Conservation (phyloP, 2,797 vertebrate genomes). For the Rhinoraja longicauda region DNA sequence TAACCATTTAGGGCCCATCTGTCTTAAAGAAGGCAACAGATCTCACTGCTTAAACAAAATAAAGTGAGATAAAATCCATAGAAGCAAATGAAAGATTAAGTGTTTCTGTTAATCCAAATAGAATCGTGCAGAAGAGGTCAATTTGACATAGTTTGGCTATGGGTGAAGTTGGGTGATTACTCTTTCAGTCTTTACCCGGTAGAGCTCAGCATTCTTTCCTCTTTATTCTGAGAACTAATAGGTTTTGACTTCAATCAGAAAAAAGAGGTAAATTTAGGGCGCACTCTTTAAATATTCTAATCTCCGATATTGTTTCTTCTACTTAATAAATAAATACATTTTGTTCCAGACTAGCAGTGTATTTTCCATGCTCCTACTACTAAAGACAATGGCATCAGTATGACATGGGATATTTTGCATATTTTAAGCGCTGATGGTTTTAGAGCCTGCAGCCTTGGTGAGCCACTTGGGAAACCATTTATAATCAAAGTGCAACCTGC, state of each 20-base stretch:
- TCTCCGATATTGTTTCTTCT: not conserved
- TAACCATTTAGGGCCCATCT: not conserved
- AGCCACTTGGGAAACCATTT: not conserved
- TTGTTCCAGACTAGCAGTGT: not conserved
- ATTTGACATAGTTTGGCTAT: not conserved
- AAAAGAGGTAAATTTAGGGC: not conserved
- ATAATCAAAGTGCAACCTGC: slow-evolving; percentile 28
- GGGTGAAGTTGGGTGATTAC: not conserved
- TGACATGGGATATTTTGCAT: not conserved
- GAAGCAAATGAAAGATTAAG: not conserved
- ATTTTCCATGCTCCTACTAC: not conserved
- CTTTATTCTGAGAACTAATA: not conserved
- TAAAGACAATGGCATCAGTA: not conserved
- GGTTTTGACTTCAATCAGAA: not conserved
- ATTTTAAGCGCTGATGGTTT: not conserved
- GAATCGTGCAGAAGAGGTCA: not conserved
- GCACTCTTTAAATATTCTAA: not conserved
- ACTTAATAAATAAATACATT: not conserved
- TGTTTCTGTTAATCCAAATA: not conserved
- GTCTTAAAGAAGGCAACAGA: not conserved
- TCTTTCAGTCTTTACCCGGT: not conserved
- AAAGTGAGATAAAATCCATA: not conserved
- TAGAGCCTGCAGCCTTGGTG: slow-evolving; percentile 15
- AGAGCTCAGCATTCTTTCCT: not conserved
- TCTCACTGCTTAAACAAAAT: not conserved